Conservation (phyloP, 2,888 invertebrate genomes). For the Drosophila mimica region DNA sequence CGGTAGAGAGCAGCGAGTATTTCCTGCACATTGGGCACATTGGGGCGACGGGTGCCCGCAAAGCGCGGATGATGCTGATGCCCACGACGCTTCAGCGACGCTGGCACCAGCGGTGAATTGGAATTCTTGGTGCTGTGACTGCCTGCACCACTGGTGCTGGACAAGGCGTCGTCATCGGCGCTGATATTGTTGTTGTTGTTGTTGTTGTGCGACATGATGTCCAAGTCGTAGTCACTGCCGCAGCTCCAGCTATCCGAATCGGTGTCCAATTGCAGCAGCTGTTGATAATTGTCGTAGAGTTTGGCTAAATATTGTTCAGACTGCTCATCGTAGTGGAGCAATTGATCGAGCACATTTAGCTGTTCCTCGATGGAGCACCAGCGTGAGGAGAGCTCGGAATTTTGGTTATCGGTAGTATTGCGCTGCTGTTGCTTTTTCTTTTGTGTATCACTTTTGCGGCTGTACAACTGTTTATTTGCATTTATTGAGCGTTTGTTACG, state of each 20-base stretch:
- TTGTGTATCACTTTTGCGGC: constrained; percentile 59
- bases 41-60: constrained; percentile 87
- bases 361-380: constrained; percentile 84
- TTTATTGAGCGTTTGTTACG: constrained; percentile 54
- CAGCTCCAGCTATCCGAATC: constrained; percentile 51
- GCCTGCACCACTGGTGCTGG: constrained; percentile 77
- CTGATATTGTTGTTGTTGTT: constrained; percentile 34
- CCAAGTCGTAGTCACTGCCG: constrained; percentile 59
- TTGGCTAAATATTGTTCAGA: constrained; percentile 67
- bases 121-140: constrained; percentile 62
- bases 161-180: constrained; percentile 70
- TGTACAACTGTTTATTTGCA: constrained; percentile 54
- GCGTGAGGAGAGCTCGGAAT: constrained; percentile 82
- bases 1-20: constrained; percentile 84
- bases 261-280: constrained; percentile 36
- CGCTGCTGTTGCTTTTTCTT: constrained; percentile 51
- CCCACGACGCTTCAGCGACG: constrained; percentile 87
- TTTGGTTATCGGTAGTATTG: constrained; percentile 36
- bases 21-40: constrained; percentile 85
- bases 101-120: constrained; percentile 64
- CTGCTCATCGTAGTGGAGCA: constrained; percentile 83
- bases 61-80: constrained; percentile 92
- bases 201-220: constrained; percentile 41
- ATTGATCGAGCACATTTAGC: constrained; percentile 81
- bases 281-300: constrained; percentile 65